These are phyloP conservation scores for Bombylius major DNA, from an alignment of 2,888 invertebrate species.

Conservation along the genomic window DNA sequence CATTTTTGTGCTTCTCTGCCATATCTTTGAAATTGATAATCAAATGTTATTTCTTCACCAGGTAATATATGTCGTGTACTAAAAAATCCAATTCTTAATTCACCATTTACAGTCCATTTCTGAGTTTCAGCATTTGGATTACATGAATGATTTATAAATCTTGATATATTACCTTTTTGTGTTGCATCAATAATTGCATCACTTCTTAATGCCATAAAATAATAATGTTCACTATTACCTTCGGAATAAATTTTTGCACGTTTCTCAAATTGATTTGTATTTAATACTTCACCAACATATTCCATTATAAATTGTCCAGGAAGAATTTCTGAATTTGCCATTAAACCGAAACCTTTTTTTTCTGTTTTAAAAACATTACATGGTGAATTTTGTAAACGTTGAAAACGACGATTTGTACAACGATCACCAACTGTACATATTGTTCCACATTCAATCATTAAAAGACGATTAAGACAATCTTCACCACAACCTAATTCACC, in stretches of 20 bases:
- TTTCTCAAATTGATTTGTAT: conserved; percentile 77
- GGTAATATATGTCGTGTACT: conserved; percentile 66
- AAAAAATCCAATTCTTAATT: conserved; percentile 93
- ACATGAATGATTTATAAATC: conserved; percentile 98
- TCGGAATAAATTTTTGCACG: conserved; percentile 81
- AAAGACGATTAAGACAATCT: conserved; percentile 88
- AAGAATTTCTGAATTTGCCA: conserved; percentile 34
- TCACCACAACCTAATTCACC: conserved; percentile 87
- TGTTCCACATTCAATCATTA: conserved; percentile 97
- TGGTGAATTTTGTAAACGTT: conserved; percentile 70
- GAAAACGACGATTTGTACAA: conserved; percentile 92
- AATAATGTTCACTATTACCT: conserved; percentile 84
- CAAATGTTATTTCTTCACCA: conserved; percentile 96
- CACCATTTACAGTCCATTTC: conserved; percentile 91
- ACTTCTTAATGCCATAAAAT: conserved; percentile 92
- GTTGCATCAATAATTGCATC: conserved; percentile 96
- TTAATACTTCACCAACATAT: conserved; percentile 95
- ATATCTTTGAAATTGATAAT: conserved; percentile 95
- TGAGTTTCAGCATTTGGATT: conserved; percentile 98
- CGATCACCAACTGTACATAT: conserved; percentile 79
- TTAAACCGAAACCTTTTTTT: conserved; percentile 90
- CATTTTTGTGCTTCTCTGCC: conserved; percentile 95
- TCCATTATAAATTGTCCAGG: conserved; percentile 89
- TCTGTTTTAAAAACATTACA: conserved; percentile 83
- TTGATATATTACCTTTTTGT: conserved; percentile 83